Conservation (phyloP, 37 sponge, comb jelly and placozoan species). For the Tethya wilhelma region DNA sequence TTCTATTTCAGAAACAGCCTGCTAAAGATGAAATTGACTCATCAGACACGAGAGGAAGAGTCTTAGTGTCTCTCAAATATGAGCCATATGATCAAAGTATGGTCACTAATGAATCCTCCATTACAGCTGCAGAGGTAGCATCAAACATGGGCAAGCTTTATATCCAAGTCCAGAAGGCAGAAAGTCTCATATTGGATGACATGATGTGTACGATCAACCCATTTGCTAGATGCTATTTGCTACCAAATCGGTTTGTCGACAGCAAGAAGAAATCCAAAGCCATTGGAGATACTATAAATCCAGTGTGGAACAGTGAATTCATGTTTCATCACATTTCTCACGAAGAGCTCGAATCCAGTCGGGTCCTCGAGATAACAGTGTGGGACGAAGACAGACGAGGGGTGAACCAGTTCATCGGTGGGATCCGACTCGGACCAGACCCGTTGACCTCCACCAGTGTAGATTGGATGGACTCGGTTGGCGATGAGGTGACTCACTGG, state of each 20-base stretch:
- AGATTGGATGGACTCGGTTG: conserved; percentile 59
- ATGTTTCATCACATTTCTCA: conserved; percentile 8
- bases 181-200: conserved; percentile 25
- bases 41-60: not conserved
- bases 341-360: conserved; percentile 27
- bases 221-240: conserved; percentile 50
- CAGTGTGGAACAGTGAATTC: conserved; percentile 61
- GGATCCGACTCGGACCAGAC: conserved; percentile 52
- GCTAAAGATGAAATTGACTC: too few species aligned
- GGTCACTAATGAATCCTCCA: not conserved
- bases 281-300: conserved; percentile 39
- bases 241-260: conserved; percentile 28
- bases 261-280: conserved; percentile 62
- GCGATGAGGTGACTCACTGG: conserved; percentile 65
- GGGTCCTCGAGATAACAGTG: conserved; percentile 66
- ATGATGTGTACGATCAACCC: not conserved
- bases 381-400: conserved; percentile 64
- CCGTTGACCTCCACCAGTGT: not conserved
- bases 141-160: conserved; percentile 17
- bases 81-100: too few species aligned
- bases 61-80: conserved; percentile 1
- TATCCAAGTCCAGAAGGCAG: conserved; percentile 46
- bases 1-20: not conserved
- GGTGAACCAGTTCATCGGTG: conserved; percentile 69
- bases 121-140: not conserved